These are phyloP conservation scores for Punctoribates punctum DNA, from an alignment of 2,888 invertebrate genomes.

Conservation along the genomic window DNA sequence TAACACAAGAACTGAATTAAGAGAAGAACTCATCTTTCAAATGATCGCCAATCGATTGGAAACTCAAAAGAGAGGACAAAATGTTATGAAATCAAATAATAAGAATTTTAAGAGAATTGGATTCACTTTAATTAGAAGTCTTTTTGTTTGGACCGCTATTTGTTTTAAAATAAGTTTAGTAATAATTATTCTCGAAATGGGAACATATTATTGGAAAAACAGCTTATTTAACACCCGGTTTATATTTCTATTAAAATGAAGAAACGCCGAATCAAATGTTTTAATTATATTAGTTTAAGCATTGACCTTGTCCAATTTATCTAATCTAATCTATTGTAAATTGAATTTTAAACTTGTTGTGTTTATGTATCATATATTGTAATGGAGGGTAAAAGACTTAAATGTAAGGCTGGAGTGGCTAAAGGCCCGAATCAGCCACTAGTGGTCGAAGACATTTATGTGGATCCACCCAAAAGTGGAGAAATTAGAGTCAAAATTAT, in stretches of 20 bases:
- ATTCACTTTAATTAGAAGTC: background rate
- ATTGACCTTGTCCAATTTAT: too few species aligned
- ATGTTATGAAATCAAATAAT: background rate
- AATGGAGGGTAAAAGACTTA: slow-evolving; percentile 66
- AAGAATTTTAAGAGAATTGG: background rate
- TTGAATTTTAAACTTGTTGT: too few species aligned
- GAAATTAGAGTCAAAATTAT: slow-evolving; percentile 66
- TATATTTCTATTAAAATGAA: too few species aligned
- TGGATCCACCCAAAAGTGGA: slow-evolving; percentile 85
- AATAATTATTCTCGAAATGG: too few species aligned
- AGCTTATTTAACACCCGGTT: too few species aligned
- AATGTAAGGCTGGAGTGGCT: slow-evolving; percentile 90
- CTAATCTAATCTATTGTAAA: too few species aligned
- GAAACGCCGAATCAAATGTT: too few species aligned
- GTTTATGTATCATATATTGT: too few species aligned
- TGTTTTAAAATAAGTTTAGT: background rate
- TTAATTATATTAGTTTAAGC: too few species aligned
- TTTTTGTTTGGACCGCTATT: background rate
- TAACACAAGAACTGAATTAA: background rate
- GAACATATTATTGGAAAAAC: too few species aligned
- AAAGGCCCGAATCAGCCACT: slow-evolving; percentile 89
- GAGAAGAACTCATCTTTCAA: background rate
- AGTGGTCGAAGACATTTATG: slow-evolving; percentile 83
- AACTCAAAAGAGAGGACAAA: background rate
- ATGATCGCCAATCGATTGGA: background rate